Base-by-base conservation (phyloP, 2,113 vertebrate genomes). In the Leucopsar rothschildi region DNA sequence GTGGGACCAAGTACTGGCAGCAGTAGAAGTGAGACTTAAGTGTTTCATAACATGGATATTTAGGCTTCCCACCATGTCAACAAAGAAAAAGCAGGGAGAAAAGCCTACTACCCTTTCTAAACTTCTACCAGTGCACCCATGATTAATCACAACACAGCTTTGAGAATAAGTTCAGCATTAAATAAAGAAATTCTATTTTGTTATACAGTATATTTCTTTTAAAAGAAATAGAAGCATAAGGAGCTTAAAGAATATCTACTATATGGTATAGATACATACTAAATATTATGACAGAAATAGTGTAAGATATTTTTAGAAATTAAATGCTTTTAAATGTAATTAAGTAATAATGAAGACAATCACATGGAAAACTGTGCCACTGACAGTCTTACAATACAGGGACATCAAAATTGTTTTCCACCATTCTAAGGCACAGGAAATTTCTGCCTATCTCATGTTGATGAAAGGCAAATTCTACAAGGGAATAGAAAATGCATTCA, bases 211-310 rank as follows among this genome's bases (percentile, higher is more conserved):
- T 71, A 72, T 72, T 87, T 72, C 8, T 91, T 92, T 56, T 52
- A 59, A 6, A 33, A 69, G 59, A 22, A 55, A 68, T 11, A 75
- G 14, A 82, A 39, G 39, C 17, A 37, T 44, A 83, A 69, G 52
- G 11, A 68, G 20, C 42, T 86, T 94, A 85, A 91, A 66, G 37
- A 87, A 33, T 88, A 90, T 59, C 45, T 77, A 47, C 76, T 64
- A 25, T 40, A 95, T 71, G 39, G 82, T 91, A 91, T 73, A 88
- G 76, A 64, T 84, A 75, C 9, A 65, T 92, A 95, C 75, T 91
- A 94, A 95, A 92, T 91, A 90, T 95, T 92, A 56, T 90, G 94
- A 96, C 90, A 95, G 66, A 87, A 20, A 50, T 4, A 44, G n/a
- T 4, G 8, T 39, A 64, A 68, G 39, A 86, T 6, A 63, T 56